Conservation (phyloP, 1,140 invertebrate species). For the Scaptomyza pallida region DNA sequence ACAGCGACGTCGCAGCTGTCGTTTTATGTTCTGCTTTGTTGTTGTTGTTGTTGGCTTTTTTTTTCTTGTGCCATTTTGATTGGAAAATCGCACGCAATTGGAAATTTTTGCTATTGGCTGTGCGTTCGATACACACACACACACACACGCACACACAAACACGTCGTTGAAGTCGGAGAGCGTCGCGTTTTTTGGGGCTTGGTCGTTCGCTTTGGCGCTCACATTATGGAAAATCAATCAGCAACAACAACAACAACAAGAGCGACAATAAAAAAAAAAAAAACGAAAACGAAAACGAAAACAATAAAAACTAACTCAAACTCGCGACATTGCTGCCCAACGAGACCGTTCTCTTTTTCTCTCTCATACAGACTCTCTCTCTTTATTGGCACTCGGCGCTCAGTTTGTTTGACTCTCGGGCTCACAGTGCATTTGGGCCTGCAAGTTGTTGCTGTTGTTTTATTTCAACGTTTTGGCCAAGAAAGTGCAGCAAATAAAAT, state of each 20-base stretch:
- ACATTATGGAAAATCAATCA: slow-evolving; percentile 79
- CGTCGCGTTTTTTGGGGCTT: slow-evolving; percentile 26
- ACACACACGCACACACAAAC: slow-evolving; percentile 9
- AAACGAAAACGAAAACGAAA: slow-evolving; percentile 9
- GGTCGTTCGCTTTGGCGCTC: slow-evolving; percentile 48
- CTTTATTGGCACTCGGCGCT: neutral
- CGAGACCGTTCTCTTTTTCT: too few species aligned
- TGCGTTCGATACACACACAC: slow-evolving; percentile 67
- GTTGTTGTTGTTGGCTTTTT: slow-evolving; percentile 30
- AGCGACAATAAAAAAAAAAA: slow-evolving; percentile 33
- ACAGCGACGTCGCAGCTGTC: slow-evolving; percentile 34
- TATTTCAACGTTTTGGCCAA: too few species aligned
- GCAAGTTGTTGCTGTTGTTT: slow-evolving; percentile 23
- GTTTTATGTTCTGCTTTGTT: slow-evolving; percentile 10
- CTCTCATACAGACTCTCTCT: neutral
- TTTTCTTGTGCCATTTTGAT: slow-evolving; percentile 70
- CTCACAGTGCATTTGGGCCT: slow-evolving; percentile 36
- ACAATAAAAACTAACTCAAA: slow-evolving; percentile 35
- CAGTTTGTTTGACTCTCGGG: neutral
- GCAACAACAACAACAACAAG: slow-evolving; percentile 31
- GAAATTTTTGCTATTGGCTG: slow-evolving; percentile 80
- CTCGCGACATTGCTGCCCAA: slow-evolving; percentile 18
- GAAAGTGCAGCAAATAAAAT: slow-evolving; percentile 39
- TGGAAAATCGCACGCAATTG: slow-evolving; percentile 81
- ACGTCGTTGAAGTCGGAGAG: slow-evolving; percentile 21